phyloP scores from a whole-genome alignment of 2,113 vertebrate species.

The Indri indri region DNA sequence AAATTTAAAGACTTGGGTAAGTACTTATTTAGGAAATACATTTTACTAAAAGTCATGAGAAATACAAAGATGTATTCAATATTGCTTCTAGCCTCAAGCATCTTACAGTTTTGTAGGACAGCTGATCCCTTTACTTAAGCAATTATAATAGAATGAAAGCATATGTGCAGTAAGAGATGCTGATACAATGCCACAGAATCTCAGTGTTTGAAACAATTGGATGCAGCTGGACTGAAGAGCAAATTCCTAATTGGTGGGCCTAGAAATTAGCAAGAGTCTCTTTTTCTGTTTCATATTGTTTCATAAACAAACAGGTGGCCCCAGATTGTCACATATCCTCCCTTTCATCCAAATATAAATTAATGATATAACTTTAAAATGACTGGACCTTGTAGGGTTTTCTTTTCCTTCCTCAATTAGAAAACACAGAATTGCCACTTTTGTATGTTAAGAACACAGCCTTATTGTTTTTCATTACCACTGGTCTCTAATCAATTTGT shows the following conservation, averaged over 20 bases:
- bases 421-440: background rate
- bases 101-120: background rate
- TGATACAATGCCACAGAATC: background rate
- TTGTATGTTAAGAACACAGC: background rate
- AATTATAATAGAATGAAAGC: background rate
- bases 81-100: background rate
- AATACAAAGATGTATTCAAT: background rate
- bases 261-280: background rate
- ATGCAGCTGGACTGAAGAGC: background rate
- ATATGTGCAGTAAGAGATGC: background rate
- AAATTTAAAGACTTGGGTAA: background rate
- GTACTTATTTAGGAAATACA: background rate
- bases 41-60: constrained; percentile 17
- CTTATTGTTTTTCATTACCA: constrained; percentile 23
- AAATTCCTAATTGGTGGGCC: background rate
- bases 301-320: background rate
- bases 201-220: background rate
- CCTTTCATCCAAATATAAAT: constrained; percentile 13
- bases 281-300: background rate
- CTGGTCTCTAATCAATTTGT: background rate
- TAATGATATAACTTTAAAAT: constrained; percentile 44
- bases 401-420: constrained; percentile 34
- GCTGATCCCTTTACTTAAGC: background rate
- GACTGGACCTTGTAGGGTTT: background rate
- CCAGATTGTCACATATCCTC: background rate